phyloP scores from a whole-genome alignment of 1,140 invertebrate species.

The Batillaria attramentaria region DNA sequence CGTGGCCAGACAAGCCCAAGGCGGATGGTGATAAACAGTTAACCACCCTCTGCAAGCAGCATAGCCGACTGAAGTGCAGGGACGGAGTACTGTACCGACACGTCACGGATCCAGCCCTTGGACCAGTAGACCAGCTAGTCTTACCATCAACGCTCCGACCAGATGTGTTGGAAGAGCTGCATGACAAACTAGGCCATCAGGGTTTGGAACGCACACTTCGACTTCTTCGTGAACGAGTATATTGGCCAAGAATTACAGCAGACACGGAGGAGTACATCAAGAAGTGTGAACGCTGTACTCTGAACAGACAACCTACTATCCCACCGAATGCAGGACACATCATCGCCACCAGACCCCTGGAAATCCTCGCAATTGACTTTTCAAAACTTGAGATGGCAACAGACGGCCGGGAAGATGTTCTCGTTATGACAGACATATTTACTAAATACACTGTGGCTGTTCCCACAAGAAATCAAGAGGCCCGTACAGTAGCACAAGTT shows the following conservation, averaged over 20 bases:
- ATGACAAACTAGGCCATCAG: conserved; percentile 40
- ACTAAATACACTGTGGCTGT: conserved; percentile 40
- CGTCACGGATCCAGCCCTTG: not conserved
- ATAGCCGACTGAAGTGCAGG: not conserved
- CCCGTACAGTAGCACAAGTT: conserved; percentile 26
- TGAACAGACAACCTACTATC: conserved; percentile 32
- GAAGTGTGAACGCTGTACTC: conserved; percentile 37
- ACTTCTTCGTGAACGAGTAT: conserved; percentile 31
- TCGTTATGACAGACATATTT: conserved; percentile 43
- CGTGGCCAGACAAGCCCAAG: too few relatives aligned
- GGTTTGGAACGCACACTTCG: conserved; percentile 34
- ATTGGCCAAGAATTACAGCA: conserved; percentile 36
- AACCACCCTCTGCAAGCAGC: not conserved
- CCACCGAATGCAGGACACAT: conserved; percentile 3
- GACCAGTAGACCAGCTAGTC: conserved; percentile 29
- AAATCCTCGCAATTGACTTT: conserved; percentile 38
- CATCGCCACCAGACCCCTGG: conserved; percentile 20
- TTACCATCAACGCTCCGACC: not conserved
- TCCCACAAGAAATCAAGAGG: conserved; percentile 39
- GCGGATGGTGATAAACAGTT: too few relatives aligned
- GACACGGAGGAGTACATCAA: conserved; percentile 37
- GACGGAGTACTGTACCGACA: conserved; percentile 29
- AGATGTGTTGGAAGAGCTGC: conserved; percentile 22
- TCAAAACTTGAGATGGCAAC: conserved; percentile 32
- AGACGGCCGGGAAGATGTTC: conserved; percentile 32